Base-by-base conservation (phyloP, 2,113 vertebrate genomes). In the Salvelinus alpinus region DNA sequence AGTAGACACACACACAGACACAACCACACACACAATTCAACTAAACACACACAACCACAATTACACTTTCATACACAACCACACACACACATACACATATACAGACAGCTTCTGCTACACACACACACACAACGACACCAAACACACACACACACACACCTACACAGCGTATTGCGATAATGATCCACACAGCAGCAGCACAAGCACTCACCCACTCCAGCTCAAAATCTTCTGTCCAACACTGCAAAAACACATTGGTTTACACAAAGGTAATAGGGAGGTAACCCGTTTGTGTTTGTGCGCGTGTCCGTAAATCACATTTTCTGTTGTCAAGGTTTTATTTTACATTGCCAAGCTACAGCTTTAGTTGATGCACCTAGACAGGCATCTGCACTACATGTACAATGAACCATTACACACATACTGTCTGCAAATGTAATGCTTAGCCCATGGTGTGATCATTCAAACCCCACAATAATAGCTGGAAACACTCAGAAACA, bases 181-280 rank as follows among this genome's bases (percentile, higher is more conserved):
- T 44, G 68, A 44, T 70, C 29, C 25, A 66, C 27, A 67, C 31
- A 16, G 29, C 27, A 79, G 81, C 80, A 64, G 48, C 77, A 83
- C 81, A 76, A 85, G 80, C 81, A 79, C 86, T 81, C 70, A 60
- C 57, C 73, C 75, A 82, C 86, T 88, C 84, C 74, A 88, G 81
- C 81, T 90, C 78, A 72, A 89, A 80, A 86, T 81, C 80, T 71
- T 80, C 70, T 25, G 79, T 71, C 84, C 77, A 78, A 85, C n/a
- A 80, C 60, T 73, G 80, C 87, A 54, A 54, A 54, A 54, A 18
- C 51, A 54, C 51, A 54, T 54, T 54, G 51, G 51, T 54, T 54
- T 54, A 54, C 51, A 5, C 51, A 54, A 14, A 18, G 16, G 51
- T 54, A 76, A 62, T 62, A 22, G 4, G n/a, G 59, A n/a, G 20